Conservation (phyloP, 2,888 invertebrate genomes). For the Hemithea aestivaria region DNA sequence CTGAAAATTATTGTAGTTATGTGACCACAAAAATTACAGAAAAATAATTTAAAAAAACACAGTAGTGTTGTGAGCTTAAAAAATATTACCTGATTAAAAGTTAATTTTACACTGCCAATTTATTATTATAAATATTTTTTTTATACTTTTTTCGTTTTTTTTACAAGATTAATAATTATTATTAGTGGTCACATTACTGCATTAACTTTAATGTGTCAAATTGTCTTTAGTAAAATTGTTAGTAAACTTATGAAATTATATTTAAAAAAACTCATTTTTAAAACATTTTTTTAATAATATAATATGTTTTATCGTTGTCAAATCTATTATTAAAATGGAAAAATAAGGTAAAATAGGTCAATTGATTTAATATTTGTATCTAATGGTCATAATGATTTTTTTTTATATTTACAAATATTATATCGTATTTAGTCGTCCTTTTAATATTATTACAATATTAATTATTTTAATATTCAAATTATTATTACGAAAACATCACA, state of each 20-base stretch:
- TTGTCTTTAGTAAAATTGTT: conserved; percentile 11
- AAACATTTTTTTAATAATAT: neutral
- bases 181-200: neutral
- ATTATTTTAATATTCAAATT: too few relatives aligned
- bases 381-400: conserved; percentile 9
- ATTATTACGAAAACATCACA: too few relatives aligned
- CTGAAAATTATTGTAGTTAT: conserved; percentile 15
- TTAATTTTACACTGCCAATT: too few relatives aligned
- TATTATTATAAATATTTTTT: too few relatives aligned
- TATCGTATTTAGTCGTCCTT: conserved; percentile 6
- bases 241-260: conserved; percentile 1
- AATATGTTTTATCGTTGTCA: neutral
- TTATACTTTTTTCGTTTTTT: too few relatives aligned
- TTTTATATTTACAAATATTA: conserved; percentile 2
- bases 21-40: conserved; percentile 4
- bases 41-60: conserved; percentile 11
- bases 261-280: neutral
- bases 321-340: conserved; percentile 4
- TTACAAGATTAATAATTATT: conserved; percentile 6
- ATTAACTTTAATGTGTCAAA: conserved; percentile 14
- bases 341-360: conserved; percentile 15
- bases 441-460: neutral
- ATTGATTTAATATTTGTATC: conserved; percentile 16
- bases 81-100: too few relatives aligned
- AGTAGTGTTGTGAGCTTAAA: too few relatives aligned